Evolutionary conservation across 2,797 vertebrate genomes (phyloP).

Genomic region (Dendrocincla tyrannina): DNA sequence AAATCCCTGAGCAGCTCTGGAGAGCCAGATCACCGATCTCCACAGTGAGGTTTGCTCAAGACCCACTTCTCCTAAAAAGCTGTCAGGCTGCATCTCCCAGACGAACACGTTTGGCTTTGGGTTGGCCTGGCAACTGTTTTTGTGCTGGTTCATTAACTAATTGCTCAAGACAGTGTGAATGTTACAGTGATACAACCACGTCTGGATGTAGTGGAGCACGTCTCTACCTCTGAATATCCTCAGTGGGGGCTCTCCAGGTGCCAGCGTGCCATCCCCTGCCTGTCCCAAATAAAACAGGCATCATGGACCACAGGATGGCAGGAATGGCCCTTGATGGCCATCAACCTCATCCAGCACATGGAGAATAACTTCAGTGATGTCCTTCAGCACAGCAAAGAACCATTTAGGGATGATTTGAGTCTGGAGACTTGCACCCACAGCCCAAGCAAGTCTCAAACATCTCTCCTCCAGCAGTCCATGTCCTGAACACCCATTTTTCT

Average conservation of each 20-base stretch:
- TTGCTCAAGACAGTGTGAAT: not conserved
- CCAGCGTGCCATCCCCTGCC: not conserved
- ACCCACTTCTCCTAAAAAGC: not conserved
- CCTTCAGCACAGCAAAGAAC: not conserved
- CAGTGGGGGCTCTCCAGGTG: not conserved
- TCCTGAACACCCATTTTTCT: not conserved
- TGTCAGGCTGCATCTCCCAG: constrained; percentile 27
- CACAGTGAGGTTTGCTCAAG: not conserved
- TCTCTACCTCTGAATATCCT: not conserved
- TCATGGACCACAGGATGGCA: not conserved
- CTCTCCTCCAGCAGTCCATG: not conserved
- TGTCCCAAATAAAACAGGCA: not conserved
- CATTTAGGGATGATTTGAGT: not conserved
- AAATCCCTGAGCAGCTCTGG: not conserved
- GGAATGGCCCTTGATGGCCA: not conserved
- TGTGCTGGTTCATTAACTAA: constrained; percentile 32
- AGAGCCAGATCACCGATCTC: not conserved
- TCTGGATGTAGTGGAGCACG: rapidly evolving
- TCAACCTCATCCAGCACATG: rapidly evolving
- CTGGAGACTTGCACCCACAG: not conserved
- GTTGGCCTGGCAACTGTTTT: constrained; percentile 44
- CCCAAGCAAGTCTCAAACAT: not conserved
- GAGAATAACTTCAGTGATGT: not conserved
- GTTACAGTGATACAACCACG: not conserved
- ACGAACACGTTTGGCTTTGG: not conserved